Percentiles rank a stretch among this genome's conserved stretches.
phyloP scores from a whole-genome alignment of 1,140 invertebrate genomes.

The Eupristina koningsbergeri region DNA sequence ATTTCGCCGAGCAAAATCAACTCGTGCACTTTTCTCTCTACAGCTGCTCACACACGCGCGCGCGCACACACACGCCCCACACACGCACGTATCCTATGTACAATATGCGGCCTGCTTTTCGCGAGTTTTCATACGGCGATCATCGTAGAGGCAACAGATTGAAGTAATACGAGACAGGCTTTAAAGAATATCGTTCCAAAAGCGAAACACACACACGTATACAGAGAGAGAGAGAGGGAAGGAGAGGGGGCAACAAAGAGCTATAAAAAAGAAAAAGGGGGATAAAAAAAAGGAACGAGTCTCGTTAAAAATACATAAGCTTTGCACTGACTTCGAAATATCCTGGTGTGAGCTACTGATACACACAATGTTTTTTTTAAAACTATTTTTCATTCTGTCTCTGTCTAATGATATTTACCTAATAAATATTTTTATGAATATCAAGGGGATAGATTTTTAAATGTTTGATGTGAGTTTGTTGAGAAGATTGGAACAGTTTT shows the following conservation, averaged over 20 bases:
- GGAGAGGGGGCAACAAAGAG: not conserved
- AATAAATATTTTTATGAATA: not conserved
- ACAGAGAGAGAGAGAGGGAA: not conserved
- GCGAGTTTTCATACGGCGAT: not conserved
- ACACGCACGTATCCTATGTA: slow-evolving; percentile 22
- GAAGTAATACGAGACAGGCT: not conserved
- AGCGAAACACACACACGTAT: too few relatives aligned
- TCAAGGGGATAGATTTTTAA: not conserved
- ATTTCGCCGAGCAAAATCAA: slow-evolving; percentile 11
- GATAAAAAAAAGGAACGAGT: not conserved
- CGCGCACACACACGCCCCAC: too few relatives aligned
- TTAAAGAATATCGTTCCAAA: not conserved
- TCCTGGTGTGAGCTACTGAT: not conserved
- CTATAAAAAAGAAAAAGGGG: not conserved
- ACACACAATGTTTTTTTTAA: not conserved
- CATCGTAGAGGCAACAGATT: not conserved
- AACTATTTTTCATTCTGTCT: not conserved
- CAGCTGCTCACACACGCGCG: not conserved
- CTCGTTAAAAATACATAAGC: not conserved
- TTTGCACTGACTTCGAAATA: not conserved
- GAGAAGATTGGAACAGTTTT: not conserved
- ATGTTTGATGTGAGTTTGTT: not conserved
- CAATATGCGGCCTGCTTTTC: slow-evolving; percentile 1
- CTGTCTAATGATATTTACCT: not conserved
- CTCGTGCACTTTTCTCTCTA: slow-evolving; percentile 16